A percentile compares a stretch with the other conserved stretches of the same genome.
These are phyloP conservation scores for Drosophila conformis DNA, from an alignment of 2,888 invertebrate genomes.

Conservation along the genomic window DNA sequence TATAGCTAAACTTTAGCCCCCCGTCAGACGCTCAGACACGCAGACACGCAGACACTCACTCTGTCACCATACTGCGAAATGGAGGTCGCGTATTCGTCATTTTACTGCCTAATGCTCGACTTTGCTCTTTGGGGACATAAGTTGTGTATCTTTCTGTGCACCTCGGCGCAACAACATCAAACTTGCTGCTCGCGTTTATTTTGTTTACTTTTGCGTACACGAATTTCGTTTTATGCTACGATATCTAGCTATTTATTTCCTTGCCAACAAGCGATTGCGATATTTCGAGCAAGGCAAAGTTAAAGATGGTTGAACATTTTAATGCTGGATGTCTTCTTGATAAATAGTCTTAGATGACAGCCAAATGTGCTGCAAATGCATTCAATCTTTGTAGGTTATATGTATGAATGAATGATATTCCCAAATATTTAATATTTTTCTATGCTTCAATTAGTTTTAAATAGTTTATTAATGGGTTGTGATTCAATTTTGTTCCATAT, in stretches of 20 bases:
- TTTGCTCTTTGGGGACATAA: conserved; percentile 41
- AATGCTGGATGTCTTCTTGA: conserved; percentile 7
- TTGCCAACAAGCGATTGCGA: conserved; percentile 41
- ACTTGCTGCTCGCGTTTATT: conserved; percentile 35
- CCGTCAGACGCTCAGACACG: conserved; percentile 27
- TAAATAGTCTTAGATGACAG: conserved; percentile 29
- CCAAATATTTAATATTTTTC: neutral
- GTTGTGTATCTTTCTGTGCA: conserved; percentile 47
- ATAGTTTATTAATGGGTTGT: neutral
- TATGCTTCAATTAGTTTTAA: neutral
- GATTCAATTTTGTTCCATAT: neutral
- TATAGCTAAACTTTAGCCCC: conserved; percentile 69
- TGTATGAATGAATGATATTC: neutral
- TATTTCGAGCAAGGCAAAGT: neutral
- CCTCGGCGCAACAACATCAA: conserved; percentile 35
- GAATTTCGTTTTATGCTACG: conserved; percentile 25
- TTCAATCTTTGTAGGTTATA: neutral
- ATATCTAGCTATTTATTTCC: conserved; percentile 56
- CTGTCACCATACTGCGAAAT: conserved; percentile 39
- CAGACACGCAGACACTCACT: conserved; percentile 26
- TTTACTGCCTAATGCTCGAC: conserved; percentile 34
- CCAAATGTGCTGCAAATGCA: conserved; percentile 13
- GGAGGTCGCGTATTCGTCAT: conserved; percentile 62
- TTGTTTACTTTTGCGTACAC: conserved; percentile 51
- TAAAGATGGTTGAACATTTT: neutral